These are phyloP conservation scores for Marronus borbonicus DNA, from an alignment of 2,888 invertebrate genomes.

Conservation along the genomic window DNA sequence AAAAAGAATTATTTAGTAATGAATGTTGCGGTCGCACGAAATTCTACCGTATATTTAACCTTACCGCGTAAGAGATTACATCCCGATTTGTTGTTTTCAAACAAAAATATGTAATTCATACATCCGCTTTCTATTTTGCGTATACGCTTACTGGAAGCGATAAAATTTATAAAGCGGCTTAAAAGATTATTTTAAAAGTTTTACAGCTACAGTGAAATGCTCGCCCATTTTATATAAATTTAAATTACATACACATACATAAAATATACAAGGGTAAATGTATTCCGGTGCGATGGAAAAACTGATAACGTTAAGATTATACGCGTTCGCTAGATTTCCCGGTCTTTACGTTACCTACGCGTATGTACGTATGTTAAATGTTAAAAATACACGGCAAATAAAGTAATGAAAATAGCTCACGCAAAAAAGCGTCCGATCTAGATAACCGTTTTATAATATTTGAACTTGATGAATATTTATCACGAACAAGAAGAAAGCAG, in stretches of 20 bases:
- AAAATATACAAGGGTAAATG: slow-evolving; percentile 23
- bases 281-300: slow-evolving; percentile 33
- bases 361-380: slow-evolving; percentile 27
- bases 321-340: slow-evolving; percentile 12
- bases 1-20: too few relatives aligned
- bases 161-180: slow-evolving; percentile 6
- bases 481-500: slow-evolving; percentile 54
- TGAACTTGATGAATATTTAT: slow-evolving; percentile 56
- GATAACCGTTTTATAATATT: slow-evolving; percentile 52
- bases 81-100: neutral
- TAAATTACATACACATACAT: slow-evolving; percentile 35
- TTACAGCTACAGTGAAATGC: slow-evolving; percentile 13
- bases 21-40: too few relatives aligned
- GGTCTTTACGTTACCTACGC: neutral
- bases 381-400: slow-evolving; percentile 32
- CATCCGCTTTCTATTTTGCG: neutral
- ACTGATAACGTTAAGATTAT: slow-evolving; percentile 32
- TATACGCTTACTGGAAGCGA: neutral
- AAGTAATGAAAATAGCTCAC: slow-evolving; percentile 51
- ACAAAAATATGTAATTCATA: neutral
- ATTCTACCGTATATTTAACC: too few relatives aligned
- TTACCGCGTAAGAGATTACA: neutral
- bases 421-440: slow-evolving; percentile 50
- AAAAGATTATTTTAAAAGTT: slow-evolving; percentile 14
- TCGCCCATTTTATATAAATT: slow-evolving; percentile 33